These are phyloP conservation scores for Leucania comma DNA, from an alignment of 2,888 invertebrate species.

Conservation along the genomic window DNA sequence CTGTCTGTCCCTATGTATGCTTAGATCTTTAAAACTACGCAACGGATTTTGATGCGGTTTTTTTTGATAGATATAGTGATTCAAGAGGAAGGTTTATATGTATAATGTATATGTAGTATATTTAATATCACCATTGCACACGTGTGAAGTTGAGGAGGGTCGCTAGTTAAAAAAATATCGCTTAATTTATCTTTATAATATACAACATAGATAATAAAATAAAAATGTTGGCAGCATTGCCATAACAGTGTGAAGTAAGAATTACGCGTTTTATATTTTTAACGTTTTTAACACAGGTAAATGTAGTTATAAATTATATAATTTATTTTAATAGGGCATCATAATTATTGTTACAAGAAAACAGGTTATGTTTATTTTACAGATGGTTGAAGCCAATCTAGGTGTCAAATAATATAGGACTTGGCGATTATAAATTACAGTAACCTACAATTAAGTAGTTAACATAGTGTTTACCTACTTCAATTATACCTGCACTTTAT, in stretches of 20 bases:
- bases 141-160: no score
- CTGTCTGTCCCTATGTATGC: no score
- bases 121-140: no score
- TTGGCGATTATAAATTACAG: slow-evolving; percentile 29
- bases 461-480: slow-evolving; percentile 16
- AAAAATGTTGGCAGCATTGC: no score
- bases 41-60: no score
- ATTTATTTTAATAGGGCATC: background rate
- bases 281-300: background rate
- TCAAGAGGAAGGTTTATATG: no score
- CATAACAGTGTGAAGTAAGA: background rate
- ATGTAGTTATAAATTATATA: background rate
- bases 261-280: background rate
- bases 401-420: slow-evolving; percentile 41
- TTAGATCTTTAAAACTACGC: no score
- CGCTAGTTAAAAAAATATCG: no score
- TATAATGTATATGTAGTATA: no score
- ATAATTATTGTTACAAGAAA: background rate
- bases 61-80: no score
- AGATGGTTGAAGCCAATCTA: slow-evolving; percentile 17
- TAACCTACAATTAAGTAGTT: slow-evolving; percentile 40
- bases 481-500: slow-evolving; percentile 7
- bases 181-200: no score
- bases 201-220: no score
- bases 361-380: slow-evolving; percentile 10